phyloP scores from a whole-genome alignment of 1,140 invertebrate genomes.

The Elymnias hypermnestra region DNA sequence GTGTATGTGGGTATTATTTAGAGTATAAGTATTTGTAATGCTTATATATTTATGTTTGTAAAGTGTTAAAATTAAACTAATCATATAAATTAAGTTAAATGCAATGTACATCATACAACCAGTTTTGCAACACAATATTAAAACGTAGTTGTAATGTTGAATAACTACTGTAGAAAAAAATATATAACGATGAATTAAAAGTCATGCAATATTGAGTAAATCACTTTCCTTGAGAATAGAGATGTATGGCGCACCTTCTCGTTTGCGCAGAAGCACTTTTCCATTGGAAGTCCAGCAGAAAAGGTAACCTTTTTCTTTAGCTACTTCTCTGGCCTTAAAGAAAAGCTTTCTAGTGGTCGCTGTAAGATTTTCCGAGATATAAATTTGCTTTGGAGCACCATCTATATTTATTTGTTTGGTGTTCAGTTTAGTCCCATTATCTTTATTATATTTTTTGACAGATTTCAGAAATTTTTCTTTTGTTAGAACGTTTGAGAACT shows the following conservation, averaged over 20 bases:
- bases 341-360: conserved; percentile 10
- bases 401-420: conserved; percentile 6
- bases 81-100: no score
- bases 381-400: conserved; percentile 4
- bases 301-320: conserved; percentile 12
- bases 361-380: conserved; percentile 12
- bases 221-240: conserved; percentile 1
- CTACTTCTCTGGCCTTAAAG: conserved; percentile 9
- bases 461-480: conserved; percentile 8
- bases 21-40: no score
- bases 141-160: no score
- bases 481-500: conserved; percentile 8
- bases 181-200: no score
- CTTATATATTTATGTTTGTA: no score
- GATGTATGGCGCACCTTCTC: conserved; percentile 4
- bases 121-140: no score
- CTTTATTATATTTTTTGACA: conserved; percentile 10
- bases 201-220: neutral
- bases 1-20: no score
- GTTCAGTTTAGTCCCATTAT: conserved; percentile 6
- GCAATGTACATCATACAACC: no score
- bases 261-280: conserved; percentile 14
- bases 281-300: conserved; percentile 17
- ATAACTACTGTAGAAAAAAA: no score
- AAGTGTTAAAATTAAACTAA: no score